Base-by-base conservation (phyloP, 2,888 invertebrate genomes). In the Acrobasis suavella region DNA sequence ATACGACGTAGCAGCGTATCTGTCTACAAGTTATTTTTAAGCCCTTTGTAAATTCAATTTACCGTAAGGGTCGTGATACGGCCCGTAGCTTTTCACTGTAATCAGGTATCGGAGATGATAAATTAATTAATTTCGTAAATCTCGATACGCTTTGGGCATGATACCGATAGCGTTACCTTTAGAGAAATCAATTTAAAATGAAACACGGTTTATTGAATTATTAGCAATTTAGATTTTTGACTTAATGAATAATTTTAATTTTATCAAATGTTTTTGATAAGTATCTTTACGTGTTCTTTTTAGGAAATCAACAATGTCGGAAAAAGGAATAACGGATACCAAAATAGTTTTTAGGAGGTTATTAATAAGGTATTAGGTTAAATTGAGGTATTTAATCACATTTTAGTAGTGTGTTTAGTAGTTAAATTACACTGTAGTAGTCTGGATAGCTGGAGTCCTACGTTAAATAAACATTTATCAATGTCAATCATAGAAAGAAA, bases 81-180 rank as follows among this genome's bases (percentile, higher is more conserved):
- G 60, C 16, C 51, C 60, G 50, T 39, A 50, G 38, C 37, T 60
- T 50, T 60, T 50, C 50, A 60, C 56, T 51, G 50, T 50, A 60
- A 60, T 60, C 60, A 60, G 38, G 50, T 60, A 60, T 60, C 50
- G 50, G 51, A 60, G 60, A 60, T 51, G 50, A 51, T 60, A 60
- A 60, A 50, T 60, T 60, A 60, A 60, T 60, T 60, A 60, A 50
- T 60, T 60, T 39, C 8, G 17, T 60, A 38, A 60, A 60, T 60
- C 39, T 60, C 50, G 50, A 60, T 50, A 60, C 50, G 14, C 9
- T 49, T 42, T 50, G 15, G 10, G 9, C 17, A 14, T 9, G 32
- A 8, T 17, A 39, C 7, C 55, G 55, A 7, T 39, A 54, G 12
- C 16, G 14, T 14, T 52, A 32, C 52, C 32, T 32, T 32, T 37